A percentile compares a stretch with the other conserved stretches of the same genome.
Evolutionary conservation across 2,888 invertebrate genomes (phyloP).

Genomic region (Diarsia brunnea): DNA sequence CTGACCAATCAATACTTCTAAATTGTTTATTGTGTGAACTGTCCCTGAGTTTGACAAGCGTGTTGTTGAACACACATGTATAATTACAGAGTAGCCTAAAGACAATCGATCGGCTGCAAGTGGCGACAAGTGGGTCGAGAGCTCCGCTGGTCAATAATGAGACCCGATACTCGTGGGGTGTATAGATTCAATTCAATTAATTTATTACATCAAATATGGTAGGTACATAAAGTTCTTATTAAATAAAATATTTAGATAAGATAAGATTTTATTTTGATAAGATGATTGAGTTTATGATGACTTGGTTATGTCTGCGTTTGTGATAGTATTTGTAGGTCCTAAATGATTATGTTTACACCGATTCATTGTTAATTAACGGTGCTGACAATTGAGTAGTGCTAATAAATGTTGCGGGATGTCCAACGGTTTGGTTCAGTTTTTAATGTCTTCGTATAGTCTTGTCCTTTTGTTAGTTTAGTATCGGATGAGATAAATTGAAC

Average conservation of each 20-base stretch:
- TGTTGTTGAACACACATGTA: not conserved
- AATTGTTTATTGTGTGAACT: not conserved
- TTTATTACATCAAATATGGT: no score
- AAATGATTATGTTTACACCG: not conserved
- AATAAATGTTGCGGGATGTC: not conserved
- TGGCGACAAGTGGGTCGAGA: slow-evolving; percentile 33
- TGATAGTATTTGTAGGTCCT: not conserved
- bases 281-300: not conserved
- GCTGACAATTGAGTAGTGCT: not conserved
- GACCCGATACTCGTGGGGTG: slow-evolving; percentile 6
- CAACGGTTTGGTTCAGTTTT: not conserved
- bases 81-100: slow-evolving; percentile 13
- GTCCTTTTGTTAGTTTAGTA: not conserved
- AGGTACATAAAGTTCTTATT: no score
- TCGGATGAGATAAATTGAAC: not conserved
- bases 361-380: not conserved
- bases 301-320: not conserved
- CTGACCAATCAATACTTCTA: not conserved
- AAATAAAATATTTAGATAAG: no score
- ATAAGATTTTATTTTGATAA: no score
- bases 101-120: slow-evolving; percentile 56
- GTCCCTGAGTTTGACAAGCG: slow-evolving; percentile 15
- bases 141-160: slow-evolving; percentile 39
- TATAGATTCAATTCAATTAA: no score
- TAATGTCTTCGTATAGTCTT: not conserved